Base-by-base conservation (phyloP, 2,888 invertebrate species). In the Erannis defoliaria region DNA sequence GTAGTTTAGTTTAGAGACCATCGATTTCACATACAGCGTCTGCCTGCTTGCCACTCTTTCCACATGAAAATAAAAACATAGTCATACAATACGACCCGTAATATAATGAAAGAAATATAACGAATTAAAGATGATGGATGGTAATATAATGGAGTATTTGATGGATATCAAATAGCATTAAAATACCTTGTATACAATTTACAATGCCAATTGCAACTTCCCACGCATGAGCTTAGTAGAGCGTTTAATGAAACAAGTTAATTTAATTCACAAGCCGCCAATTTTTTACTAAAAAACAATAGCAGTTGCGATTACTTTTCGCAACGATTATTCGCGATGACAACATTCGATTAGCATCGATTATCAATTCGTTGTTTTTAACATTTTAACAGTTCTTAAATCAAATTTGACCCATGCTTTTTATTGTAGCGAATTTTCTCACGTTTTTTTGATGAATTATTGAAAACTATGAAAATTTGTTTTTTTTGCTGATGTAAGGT, bases 251-350 rank as follows among this genome's bases (percentile, higher is more conserved):
- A 16, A 26, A 49, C 16, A 23, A 43, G 18, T 23, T 23, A 23
- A 23, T n/a, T 48, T 19, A 49, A 55, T 31, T n/a, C 18, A 26
- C 48, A 49, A 59, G 48, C 8, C 49, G 33, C 23, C 16, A 40
- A 60, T 49, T 43, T 29, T 33, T 31, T n/a, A 38, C n/a, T 21
- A 19, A 33, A 45, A 43, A 48, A 43, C 48, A 58, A 48, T 33
- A 26, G 19, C 23, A 23, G 14, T 38, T 38, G 55, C 45, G 6
- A 37, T 40, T 42, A 26, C 8, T 55, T 49, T 50, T 60, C 54
- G 61, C 31, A 61, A 54, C 35, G 42, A 38, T 38, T 14, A 50
- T 33, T 23, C 37, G 53, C 18, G 49, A 61, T 50, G 60, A 55
- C 55, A 61, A 61, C 60, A 61, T 29, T 5, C 26, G 33, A 26